A percentile compares a stretch with the other conserved stretches of the same genome.
Conservation (phyloP, 1,140 invertebrate genomes). For the Heliconius congener region DNA sequence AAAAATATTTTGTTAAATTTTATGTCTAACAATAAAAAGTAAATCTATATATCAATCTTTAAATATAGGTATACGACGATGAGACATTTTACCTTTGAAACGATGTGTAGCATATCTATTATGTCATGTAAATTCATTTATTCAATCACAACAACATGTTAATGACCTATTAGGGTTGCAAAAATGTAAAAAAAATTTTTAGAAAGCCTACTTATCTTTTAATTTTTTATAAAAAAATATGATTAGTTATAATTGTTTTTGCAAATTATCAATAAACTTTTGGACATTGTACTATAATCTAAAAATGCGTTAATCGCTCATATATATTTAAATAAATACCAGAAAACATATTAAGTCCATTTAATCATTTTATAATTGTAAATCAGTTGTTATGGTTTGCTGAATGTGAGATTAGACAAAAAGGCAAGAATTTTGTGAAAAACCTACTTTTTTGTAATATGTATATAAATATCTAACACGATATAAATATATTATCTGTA, state of each 20-base stretch:
- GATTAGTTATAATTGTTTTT: background rate
- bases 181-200: background rate
- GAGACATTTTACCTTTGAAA: background rate
- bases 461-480: too few species aligned
- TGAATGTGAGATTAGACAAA: too few species aligned
- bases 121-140: background rate
- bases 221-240: background rate
- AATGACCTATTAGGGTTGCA: background rate
- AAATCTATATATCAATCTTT: background rate
- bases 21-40: background rate
- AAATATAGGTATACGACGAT: background rate
- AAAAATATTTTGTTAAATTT: too few species aligned
- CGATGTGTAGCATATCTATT: background rate
- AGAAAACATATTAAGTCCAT: too few species aligned
- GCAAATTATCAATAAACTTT: background rate
- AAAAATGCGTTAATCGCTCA: background rate
- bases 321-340: too few species aligned
- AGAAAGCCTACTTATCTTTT: too few species aligned
- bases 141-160: background rate
- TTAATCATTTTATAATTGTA: too few species aligned
- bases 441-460: too few species aligned
- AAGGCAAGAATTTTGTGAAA: too few species aligned
- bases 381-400: too few species aligned
- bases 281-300: background rate
- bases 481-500: too few species aligned